These are phyloP conservation scores for Nannoperca australis DNA, from an alignment of 2,797 vertebrate species.

Conservation along the genomic window DNA sequence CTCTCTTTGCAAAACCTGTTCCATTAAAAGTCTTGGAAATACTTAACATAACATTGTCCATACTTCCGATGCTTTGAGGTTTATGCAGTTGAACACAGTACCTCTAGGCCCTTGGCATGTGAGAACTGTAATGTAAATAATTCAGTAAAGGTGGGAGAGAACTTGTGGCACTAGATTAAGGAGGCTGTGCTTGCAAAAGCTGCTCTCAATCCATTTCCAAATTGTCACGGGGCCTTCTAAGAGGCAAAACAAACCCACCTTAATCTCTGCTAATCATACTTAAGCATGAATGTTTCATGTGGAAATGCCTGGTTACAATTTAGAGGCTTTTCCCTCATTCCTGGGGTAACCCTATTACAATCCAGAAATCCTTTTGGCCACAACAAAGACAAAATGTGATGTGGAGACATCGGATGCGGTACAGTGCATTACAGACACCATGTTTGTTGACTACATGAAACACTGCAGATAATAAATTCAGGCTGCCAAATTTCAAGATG, in stretches of 20 bases:
- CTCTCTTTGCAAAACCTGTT: slow-evolving; percentile 47
- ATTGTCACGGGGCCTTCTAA: slow-evolving; percentile 79
- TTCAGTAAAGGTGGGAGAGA: slow-evolving; percentile 77
- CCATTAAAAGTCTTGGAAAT: slow-evolving; percentile 56
- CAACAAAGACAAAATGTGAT: slow-evolving; percentile 74
- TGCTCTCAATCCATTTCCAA: slow-evolving; percentile 81
- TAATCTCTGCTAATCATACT: slow-evolving; percentile 85
- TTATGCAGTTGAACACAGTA: slow-evolving; percentile 43
- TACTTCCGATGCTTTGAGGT: slow-evolving; percentile 54
- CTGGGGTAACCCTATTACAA: slow-evolving; percentile 73
- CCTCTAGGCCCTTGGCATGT: slow-evolving; percentile 57
- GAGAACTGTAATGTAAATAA: slow-evolving; percentile 78
- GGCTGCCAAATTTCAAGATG: slow-evolving; percentile 74
- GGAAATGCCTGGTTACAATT: slow-evolving; percentile 82
- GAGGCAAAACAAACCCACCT: slow-evolving; percentile 82
- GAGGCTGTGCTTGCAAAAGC: slow-evolving; percentile 73
- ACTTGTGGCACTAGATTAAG: slow-evolving; percentile 80
- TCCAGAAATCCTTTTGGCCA: slow-evolving; percentile 79
- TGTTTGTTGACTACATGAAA: slow-evolving; percentile 74
- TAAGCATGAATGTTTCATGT: slow-evolving; percentile 84
- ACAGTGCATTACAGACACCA: slow-evolving; percentile 60
- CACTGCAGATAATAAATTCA: slow-evolving; percentile 73
- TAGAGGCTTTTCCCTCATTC: slow-evolving; percentile 72
- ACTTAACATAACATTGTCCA: slow-evolving; percentile 43
- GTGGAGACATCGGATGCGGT: slow-evolving; percentile 65